phyloP scores from a whole-genome alignment of 2,113 vertebrate genomes.

The Lanius ludovicianus region DNA sequence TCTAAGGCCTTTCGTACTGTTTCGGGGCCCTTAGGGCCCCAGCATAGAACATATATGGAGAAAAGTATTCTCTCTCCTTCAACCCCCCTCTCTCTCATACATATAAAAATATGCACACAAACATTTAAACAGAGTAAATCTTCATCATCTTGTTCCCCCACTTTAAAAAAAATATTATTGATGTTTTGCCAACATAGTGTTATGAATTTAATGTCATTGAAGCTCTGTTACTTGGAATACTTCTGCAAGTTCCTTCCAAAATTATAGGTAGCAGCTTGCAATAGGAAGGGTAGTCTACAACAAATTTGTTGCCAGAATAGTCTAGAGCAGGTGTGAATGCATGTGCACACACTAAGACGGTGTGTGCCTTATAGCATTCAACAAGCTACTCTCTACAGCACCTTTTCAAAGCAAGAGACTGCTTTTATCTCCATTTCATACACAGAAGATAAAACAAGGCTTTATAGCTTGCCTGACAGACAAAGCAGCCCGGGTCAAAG shows the following conservation, averaged over 20 bases:
- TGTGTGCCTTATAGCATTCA: background rate
- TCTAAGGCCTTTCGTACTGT: too few relatives aligned
- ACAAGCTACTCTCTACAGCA: background rate
- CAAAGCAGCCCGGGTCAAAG: background rate
- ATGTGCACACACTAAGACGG: background rate
- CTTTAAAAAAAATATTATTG: background rate
- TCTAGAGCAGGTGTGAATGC: background rate
- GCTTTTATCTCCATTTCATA: background rate
- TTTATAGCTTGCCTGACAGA: background rate
- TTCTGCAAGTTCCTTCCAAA: background rate
- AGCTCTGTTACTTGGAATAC: background rate
- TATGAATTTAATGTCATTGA: background rate
- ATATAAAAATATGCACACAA: background rate
- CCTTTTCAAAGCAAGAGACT: background rate
- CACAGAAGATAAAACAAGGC: fast-evolving
- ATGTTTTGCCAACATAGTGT: background rate
- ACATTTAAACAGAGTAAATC: background rate
- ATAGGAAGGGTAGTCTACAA: background rate
- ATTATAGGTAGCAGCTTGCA: background rate
- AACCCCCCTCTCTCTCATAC: background rate
- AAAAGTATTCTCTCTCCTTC: background rate
- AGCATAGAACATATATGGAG: background rate
- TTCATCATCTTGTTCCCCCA: background rate
- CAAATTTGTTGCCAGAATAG: background rate
- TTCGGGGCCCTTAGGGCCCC: too few relatives aligned